Evolutionary conservation across 1,140 invertebrate species (phyloP), one percentile per base, ranked within the genome.

Genomic region (Agrilus planipennis): DNA sequence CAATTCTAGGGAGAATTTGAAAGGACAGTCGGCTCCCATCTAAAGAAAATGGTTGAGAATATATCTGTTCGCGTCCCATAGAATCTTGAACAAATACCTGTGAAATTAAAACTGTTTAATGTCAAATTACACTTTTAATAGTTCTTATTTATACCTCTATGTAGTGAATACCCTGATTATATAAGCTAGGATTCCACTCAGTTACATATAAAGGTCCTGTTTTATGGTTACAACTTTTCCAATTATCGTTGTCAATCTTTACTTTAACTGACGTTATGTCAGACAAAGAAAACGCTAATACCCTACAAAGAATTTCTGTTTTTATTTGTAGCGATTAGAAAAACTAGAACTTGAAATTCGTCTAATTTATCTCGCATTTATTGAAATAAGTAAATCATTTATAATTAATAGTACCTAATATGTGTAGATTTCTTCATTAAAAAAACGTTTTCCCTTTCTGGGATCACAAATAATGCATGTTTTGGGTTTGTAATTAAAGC

Each of bases 401-500:
- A 30, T 14, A 7, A 12, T 5, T 11, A 29, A 4, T 30, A 30
- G 58, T 62, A 80, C 78, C 79, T 75, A 29, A 92, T 79, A 64
- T 90, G 83, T 27, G 81, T 81, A 3, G 88, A 91, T 41, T 73
- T 63, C 42, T 56, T 51, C 23, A 88, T 76, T 44, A 75, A 65
- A 40, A 78, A 55, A 22, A 79, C 45, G 27, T 85, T 83, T 64
- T 92, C 88, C 57, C 78, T 77, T 5, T 65, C 60, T 7, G 81
- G 78, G 63, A 89, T 76, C 12, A 67, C 50, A 61, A 79, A 88
- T 38, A 77, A 60, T 29, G 81, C 77, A 67, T 88, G 71, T 66
- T 92, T 93, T 29, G 90, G 89, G 72, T 92, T 93, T 20, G 89
- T 91, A 6, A 93, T 72, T 45, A 93, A 60, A 29, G 82, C 71